phyloP scores from a whole-genome alignment of 2,888 invertebrate genomes.

The Lamellibrachia columna region DNA sequence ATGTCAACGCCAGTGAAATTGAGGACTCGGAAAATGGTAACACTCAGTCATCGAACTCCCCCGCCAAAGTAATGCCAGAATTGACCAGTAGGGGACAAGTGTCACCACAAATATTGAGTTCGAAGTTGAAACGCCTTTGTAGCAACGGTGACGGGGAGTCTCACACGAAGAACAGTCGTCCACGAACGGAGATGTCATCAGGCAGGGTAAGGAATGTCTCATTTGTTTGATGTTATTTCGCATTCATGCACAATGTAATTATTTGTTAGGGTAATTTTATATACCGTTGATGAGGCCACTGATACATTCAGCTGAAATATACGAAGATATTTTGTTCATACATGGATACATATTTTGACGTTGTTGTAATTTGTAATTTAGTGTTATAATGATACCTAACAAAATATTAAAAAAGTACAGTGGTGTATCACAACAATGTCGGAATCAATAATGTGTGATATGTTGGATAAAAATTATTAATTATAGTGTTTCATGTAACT shows the following conservation, averaged over 20 bases:
- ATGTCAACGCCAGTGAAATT: not conserved
- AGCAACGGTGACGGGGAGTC: not conserved
- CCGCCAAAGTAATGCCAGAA: not conserved
- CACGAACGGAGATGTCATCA: not conserved
- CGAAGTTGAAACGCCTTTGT: not conserved
- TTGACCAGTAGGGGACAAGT: constrained; percentile 16
- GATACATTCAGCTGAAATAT: too few relatives aligned
- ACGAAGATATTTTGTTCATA: too few relatives aligned
- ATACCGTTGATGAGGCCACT: not conserved
- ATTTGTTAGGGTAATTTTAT: not conserved
- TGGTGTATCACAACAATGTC: not conserved
- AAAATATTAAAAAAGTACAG: not conserved
- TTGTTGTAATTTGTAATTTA: not conserved
- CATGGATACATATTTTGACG: too few relatives aligned
- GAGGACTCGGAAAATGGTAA: not conserved
- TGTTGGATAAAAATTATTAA: not conserved
- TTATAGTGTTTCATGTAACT: not conserved
- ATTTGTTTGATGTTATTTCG: too few relatives aligned
- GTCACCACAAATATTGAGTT: not conserved
- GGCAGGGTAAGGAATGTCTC: not conserved
- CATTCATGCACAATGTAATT: too few relatives aligned
- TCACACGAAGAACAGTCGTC: not conserved
- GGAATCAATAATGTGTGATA: not conserved
- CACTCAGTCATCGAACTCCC: not conserved
- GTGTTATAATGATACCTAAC: not conserved